These are phyloP conservation scores for Plectus sambesii DNA, from an alignment of 1,140 invertebrate genomes.

Conservation along the genomic window DNA sequence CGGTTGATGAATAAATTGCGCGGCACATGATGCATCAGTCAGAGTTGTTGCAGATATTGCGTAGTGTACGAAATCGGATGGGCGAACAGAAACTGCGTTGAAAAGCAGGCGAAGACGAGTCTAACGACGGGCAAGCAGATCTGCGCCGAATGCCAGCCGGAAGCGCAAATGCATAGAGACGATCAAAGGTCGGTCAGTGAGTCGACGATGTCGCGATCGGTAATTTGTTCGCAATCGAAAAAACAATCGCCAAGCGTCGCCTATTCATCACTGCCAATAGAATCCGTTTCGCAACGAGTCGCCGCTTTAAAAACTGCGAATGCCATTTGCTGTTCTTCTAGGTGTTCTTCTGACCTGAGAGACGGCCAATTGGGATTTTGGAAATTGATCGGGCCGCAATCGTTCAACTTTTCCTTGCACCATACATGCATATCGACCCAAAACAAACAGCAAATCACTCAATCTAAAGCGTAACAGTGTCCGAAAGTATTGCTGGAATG, in stretches of 20 bases:
- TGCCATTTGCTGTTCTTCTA: too few species aligned
- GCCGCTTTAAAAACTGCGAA: too few species aligned
- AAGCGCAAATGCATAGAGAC: constrained; percentile 34
- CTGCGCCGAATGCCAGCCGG: constrained; percentile 37
- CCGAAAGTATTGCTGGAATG: not conserved
- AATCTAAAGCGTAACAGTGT: constrained; percentile 16
- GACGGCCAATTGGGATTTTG: constrained; percentile 14
- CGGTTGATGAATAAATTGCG: too few species aligned
- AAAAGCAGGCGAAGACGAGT: constrained; percentile 13
- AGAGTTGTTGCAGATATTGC: constrained; percentile 31
- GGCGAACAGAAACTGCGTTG: constrained; percentile 33
- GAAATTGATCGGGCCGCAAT: constrained; percentile 17
- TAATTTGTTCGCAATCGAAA: too few species aligned
- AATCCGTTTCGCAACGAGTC: too few species aligned
- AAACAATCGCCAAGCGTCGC: too few species aligned
- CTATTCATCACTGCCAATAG: too few species aligned
- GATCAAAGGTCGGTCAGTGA: constrained; percentile 24
- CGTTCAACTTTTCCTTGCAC: constrained; percentile 17
- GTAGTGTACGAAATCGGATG: constrained; percentile 32
- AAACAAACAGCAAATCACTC: constrained; percentile 26
- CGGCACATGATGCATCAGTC: not conserved
- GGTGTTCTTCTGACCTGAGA: too few species aligned
- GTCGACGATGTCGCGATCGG: too few species aligned
- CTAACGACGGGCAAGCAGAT: constrained; percentile 12
- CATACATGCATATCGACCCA: constrained; percentile 27